Evolutionary conservation across 2,797 vertebrate genomes (phyloP), one percentile per base, ranked within the genome.

Genomic region (Cottoperca gobio): DNA sequence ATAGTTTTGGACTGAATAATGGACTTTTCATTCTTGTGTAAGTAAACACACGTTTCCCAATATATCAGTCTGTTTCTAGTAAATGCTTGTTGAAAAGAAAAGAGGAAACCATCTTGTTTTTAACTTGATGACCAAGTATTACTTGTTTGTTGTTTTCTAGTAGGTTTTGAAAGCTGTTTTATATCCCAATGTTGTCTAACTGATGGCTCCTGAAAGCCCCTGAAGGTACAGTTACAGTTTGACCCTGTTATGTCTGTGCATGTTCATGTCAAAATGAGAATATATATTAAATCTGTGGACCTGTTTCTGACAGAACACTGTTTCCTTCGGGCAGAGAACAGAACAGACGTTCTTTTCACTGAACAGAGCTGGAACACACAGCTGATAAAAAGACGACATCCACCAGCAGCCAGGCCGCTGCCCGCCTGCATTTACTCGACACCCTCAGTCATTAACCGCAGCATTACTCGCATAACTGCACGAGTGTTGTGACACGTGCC

Each of bases 271-370:
- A 50, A 69, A 43, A 62, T 40, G 5, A 78, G 42, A 76, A 57
- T 79, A 59, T 86, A 62, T 64, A 55, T 42, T 65, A 49, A 46
- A 71, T 62, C 64, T 72, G 55, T 59, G 74, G 78, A 78, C 64
- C 17, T 79, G 42, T 74, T 69, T 75, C 57, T 69, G 59, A 70
- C 70, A 69, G 84, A 91, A 89, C 83, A 78, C 71, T 83, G 57
- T 81, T 87, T 87, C 89, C 82, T 85, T 88, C 79, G 70, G 23
- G 66, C 33, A 8, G 74, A 77, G 76, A 73, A 92, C 86, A 92
- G 84, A 88, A 52, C 85, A 72, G 70, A 71, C 86, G 76, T 79
- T 90, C 89, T 89, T 87, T 79, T 88, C 31, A 0, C 11, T 17
- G 40, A 73, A 73, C 76, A 49, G 60, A 28, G 60, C 76, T 83